Evolutionary conservation across 2,888 invertebrate genomes (phyloP).

Genomic region (Steinernema scapterisci): DNA sequence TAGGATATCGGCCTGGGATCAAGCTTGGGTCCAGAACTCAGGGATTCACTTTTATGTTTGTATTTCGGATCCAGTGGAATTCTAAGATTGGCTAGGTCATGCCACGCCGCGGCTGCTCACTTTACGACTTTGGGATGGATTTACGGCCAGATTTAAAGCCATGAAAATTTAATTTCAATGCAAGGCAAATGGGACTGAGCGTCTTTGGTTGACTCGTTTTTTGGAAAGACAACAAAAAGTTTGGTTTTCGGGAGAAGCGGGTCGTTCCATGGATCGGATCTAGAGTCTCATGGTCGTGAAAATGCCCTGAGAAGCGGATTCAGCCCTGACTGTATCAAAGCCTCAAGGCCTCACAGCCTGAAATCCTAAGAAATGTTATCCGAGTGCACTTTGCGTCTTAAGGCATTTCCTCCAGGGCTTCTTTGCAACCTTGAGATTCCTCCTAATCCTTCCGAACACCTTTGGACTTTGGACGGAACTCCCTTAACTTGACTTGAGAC

Average conservation of each 20-base stretch:
- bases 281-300: too few species aligned
- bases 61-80: background rate
- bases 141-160: slow-evolving; percentile 16
- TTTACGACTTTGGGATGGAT: slow-evolving; percentile 3
- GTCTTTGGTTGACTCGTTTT: background rate
- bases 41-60: too few species aligned
- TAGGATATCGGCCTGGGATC: background rate
- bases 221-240: background rate
- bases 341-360: too few species aligned
- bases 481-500: too few species aligned
- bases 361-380: too few species aligned
- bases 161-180: slow-evolving; percentile 31
- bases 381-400: too few species aligned
- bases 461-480: too few species aligned
- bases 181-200: background rate
- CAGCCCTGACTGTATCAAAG: background rate
- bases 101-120: background rate
- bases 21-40: background rate
- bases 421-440: too few species aligned
- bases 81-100: background rate
- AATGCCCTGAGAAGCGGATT: too few species aligned
- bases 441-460: too few species aligned
- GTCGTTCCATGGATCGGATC: background rate
- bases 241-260: too few species aligned
- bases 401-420: too few species aligned